Evolutionary conservation across 2,797 vertebrate genomes (phyloP), one percentile per base, ranked within the genome.

Genomic region (Megaceryle alcyon): DNA sequence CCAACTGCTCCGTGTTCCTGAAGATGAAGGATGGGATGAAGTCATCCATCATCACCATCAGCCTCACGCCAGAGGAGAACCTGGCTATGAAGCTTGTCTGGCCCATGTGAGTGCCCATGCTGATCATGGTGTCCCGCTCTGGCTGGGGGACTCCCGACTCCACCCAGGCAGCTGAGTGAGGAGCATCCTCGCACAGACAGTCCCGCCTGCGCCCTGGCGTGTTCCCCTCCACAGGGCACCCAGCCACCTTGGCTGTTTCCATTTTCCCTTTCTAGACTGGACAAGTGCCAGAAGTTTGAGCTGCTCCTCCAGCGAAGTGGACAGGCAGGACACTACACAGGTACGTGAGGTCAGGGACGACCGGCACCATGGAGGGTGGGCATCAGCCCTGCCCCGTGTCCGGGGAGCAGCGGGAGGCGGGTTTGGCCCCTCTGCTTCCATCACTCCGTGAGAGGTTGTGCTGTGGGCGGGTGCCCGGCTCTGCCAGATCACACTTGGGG

Each of bases 371-470:
- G 14, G 69, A 48, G 68, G n/a, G 21, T 49, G 59, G 61, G 56
- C 26, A 16, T 31, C 68, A 8, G 44, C 6, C 4, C 31, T 16
- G 16, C 48, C 33, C 35, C 0, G 1, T 23, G n/a, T 9, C 61
- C 2, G 0, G 4, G 46, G 33, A 78, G 41, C 35, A 17, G 9
- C 0, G 2, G 23, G 64, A 41, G n/a, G 33, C 0, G 22, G 78
- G 63, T n/a, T 68, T 60, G 37, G 28, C 22, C 22, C 18, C 46
- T 77, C 31, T 75, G 49, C 22, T 28, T 82, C 71, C 56, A 17
- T 2, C 0, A 1, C 51, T 66, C 2, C 2, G 23, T 0, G 0
- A 56, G 46, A n/a, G 4, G 39, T 12, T 0, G 0, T 28, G 20
- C 51, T 82, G n/a, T 1, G 3, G 29, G 22, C 12, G 29, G 57